These are phyloP conservation scores for Xestia ashworthii DNA, from an alignment of 2,888 invertebrate species.

Conservation along the genomic window DNA sequence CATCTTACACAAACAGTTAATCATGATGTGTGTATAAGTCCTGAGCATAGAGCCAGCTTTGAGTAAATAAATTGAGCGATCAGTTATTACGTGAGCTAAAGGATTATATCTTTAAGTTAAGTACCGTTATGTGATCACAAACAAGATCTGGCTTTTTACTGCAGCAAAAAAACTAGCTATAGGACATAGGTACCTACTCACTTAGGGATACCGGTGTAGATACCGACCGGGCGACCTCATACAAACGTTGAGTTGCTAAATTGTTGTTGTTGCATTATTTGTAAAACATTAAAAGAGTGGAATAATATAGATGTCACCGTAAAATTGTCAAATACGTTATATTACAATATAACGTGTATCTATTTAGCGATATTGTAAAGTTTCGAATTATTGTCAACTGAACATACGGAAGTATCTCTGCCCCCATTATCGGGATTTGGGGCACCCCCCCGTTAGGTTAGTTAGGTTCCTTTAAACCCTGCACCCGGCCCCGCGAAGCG, in stretches of 20 bases:
- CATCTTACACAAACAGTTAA: conserved; percentile 32
- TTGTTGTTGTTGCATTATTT: not conserved
- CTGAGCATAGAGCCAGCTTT: conserved; percentile 30
- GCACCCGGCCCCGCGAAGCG: no score
- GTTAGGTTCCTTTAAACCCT: no score
- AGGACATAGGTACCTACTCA: not conserved
- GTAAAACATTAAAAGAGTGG: not conserved
- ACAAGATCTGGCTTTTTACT: conserved; percentile 51
- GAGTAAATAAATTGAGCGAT: conserved; percentile 63
- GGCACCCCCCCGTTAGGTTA: no score
- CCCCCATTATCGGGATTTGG: no score
- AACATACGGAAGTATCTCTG: no score
- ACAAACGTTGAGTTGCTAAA: not conserved
- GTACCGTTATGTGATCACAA: conserved; percentile 56
- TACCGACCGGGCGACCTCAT: not conserved
- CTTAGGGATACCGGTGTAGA: conserved; percentile 4
- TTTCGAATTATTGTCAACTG: no score
- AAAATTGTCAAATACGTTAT: no score
- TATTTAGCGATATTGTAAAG: no score
- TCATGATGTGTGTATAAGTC: conserved; percentile 29
- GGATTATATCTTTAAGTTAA: conserved; percentile 49
- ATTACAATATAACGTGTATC: no score
- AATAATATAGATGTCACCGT: not conserved
- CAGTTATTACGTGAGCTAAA: conserved; percentile 57
- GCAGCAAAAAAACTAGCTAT: conserved; percentile 34